These are phyloP conservation scores for Caenorhabditis parvicauda DNA, from an alignment of 2,888 invertebrate genomes.

Conservation along the genomic window DNA sequence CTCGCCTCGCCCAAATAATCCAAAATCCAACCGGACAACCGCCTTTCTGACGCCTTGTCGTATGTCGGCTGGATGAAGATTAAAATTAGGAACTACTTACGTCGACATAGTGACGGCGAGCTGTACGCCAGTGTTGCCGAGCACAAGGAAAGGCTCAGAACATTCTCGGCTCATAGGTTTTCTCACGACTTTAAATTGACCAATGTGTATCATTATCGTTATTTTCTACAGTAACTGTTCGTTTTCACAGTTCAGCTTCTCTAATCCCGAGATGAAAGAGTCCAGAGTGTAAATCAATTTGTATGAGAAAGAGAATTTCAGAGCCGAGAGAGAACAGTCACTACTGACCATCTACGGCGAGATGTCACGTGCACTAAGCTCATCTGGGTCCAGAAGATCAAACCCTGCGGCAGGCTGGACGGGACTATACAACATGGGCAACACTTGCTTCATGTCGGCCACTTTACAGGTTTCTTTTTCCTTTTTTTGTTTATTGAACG, in stretches of 20 bases:
- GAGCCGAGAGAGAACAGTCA: conserved; percentile 5
- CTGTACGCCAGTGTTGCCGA: background rate
- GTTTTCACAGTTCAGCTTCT: no score
- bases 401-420: conserved; percentile 1
- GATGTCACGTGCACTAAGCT: conserved; percentile 5
- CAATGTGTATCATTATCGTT: no score
- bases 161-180: no score
- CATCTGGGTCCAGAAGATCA: conserved; percentile 8
- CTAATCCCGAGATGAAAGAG: no score
- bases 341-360: conserved; percentile 14
- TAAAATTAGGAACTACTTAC: background rate
- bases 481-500: background rate
- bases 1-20: no score
- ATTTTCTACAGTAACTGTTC: no score
- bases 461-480: conserved; percentile 22
- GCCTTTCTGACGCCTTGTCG: no score
- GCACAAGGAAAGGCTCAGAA: no score
- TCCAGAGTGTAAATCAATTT: no score
- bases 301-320: no score
- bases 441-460: conserved; percentile 66
- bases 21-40: no score
- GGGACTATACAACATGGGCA: conserved; percentile 67
- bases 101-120: background rate
- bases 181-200: no score
- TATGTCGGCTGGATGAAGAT: background rate